Evolutionary conservation across 2,888 invertebrate genomes (phyloP).

Genomic region (Merodon equestris): DNA sequence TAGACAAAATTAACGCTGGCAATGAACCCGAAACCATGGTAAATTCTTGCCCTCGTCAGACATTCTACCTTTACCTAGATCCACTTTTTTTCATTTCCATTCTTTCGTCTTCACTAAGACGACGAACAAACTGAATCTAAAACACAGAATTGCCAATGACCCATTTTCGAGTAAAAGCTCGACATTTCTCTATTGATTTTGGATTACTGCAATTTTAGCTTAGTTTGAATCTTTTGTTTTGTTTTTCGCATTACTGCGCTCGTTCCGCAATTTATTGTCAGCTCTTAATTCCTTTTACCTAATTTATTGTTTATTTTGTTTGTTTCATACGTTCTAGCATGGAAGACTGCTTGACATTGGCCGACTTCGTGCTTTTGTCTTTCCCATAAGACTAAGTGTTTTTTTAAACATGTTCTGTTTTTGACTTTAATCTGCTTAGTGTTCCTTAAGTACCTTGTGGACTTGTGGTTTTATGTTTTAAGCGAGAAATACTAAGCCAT

Average conservation of each 20-base stretch:
- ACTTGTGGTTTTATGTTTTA: no score
- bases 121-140: conserved; percentile 8
- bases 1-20: conserved; percentile 8
- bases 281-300: conserved; percentile 47
- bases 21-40: conserved; percentile 43
- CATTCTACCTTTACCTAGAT: conserved; percentile 51
- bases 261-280: conserved; percentile 12
- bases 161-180: conserved; percentile 33
- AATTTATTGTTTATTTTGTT: conserved; percentile 10
- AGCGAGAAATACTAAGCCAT: no score
- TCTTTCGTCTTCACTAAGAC: background rate
- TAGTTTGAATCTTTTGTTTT: conserved; percentile 12
- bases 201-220: conserved; percentile 39
- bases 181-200: conserved; percentile 49
- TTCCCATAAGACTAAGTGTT: no score
- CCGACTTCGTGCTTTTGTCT: no score
- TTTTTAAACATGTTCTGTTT: no score
- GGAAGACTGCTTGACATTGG: no score
- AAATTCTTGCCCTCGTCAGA: conserved; percentile 12
- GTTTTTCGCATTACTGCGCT: background rate
- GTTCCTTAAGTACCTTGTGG: no score
- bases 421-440: no score
- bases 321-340: background rate
- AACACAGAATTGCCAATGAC: conserved; percentile 51
- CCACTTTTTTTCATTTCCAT: background rate